Evolutionary conservation across 1,140 invertebrate species (phyloP).

Genomic region (Nebria ingens): DNA sequence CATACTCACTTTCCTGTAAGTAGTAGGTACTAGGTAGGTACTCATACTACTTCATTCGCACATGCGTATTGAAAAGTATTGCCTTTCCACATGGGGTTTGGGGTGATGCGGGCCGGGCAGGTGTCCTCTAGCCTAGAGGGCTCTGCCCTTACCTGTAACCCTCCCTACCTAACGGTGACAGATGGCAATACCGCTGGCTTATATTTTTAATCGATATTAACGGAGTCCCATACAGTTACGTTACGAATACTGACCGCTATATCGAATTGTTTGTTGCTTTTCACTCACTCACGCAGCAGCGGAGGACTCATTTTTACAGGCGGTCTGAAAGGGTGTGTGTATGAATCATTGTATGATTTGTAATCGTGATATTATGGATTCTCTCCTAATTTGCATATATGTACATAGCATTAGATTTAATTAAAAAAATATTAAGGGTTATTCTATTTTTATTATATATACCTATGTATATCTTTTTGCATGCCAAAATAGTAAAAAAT

Average conservation of each 20-base stretch:
- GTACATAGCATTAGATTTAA: too few relatives aligned
- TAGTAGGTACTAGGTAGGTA: background rate
- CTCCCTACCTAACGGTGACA: background rate
- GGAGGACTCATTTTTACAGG: too few relatives aligned
- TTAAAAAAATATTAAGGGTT: too few relatives aligned
- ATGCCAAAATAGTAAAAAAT: too few relatives aligned
- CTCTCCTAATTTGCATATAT: too few relatives aligned
- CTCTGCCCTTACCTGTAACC: background rate
- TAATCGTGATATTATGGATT: too few relatives aligned
- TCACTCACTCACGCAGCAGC: too few relatives aligned
- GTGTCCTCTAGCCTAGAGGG: background rate
- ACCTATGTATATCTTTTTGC: too few relatives aligned
- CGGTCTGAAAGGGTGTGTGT: too few relatives aligned
- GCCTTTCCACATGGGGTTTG: background rate
- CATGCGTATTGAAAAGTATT: constrained; percentile 1
- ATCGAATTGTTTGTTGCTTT: background rate
- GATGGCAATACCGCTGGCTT: background rate
- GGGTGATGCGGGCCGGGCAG: constrained; percentile 6
- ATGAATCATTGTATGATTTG: too few relatives aligned
- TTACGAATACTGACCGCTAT: background rate
- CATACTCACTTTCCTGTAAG: background rate
- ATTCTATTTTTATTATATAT: too few relatives aligned
- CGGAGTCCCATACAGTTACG: too few relatives aligned
- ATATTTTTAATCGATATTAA: background rate
- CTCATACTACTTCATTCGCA: background rate